Conservation (phyloP, 2,113 vertebrate species). For the Colinus virginianus region DNA sequence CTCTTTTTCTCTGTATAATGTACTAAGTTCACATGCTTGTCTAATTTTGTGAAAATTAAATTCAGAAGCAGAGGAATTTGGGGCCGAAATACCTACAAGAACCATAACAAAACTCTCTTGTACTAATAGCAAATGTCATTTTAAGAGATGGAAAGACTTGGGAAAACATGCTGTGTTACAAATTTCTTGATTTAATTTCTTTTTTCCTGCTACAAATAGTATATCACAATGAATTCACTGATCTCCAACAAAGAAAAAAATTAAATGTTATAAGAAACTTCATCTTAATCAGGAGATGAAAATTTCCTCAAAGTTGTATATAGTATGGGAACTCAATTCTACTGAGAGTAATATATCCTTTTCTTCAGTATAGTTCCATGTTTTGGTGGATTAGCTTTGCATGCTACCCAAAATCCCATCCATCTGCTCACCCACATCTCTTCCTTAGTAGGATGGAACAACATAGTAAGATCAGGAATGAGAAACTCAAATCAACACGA, state of each 20-base stretch:
- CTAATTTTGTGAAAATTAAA: neutral
- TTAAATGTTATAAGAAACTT: neutral
- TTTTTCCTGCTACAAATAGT: neutral
- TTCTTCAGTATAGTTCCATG: neutral
- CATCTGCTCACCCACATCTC: neutral
- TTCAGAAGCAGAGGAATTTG: neutral
- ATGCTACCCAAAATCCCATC: neutral
- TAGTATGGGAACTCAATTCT: neutral
- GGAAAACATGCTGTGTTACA: neutral
- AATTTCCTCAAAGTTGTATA: neutral
- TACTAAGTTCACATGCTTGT: neutral
- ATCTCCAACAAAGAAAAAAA: neutral
- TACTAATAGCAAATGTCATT: neutral
- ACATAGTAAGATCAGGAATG: neutral
- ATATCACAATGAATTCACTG: neutral
- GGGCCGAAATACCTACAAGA: neutral
- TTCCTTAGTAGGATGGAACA: neutral
- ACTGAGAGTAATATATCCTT: neutral
- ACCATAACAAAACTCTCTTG: neutral
- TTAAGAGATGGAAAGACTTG: neutral
- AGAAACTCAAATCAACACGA: neutral
- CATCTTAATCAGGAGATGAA: neutral
- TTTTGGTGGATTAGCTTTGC: neutral
- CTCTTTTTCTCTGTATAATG: neutral
- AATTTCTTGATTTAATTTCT: neutral